Evolutionary conservation across 2,888 invertebrate species (phyloP).

Genomic region (Macrosoma leucophasiata): DNA sequence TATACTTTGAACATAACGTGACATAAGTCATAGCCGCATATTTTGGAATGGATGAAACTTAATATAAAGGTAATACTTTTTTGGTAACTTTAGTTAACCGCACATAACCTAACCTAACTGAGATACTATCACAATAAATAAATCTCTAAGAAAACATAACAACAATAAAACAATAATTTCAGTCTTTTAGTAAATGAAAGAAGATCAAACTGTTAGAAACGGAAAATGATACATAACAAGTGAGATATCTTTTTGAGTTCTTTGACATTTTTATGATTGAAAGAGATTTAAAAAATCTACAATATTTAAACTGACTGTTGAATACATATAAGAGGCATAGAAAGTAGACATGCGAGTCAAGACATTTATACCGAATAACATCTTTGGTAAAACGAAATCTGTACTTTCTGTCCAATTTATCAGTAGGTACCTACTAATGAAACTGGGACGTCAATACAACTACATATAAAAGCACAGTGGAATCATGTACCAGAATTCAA

Average conservation of each 20-base stretch:
- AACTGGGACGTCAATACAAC: constrained; percentile 5
- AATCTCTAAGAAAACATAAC: constrained; percentile 64
- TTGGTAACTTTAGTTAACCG: constrained; percentile 69
- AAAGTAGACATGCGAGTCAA: too few species aligned
- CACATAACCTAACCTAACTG: constrained; percentile 44
- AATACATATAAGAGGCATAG: background rate
- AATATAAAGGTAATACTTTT: constrained; percentile 68
- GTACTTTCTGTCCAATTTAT: too few species aligned
- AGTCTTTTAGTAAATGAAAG: constrained; percentile 61
- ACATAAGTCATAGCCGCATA: constrained; percentile 53
- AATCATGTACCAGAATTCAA: too few species aligned
- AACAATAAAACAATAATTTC: constrained; percentile 57
- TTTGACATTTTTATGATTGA: background rate
- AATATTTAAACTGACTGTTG: background rate
- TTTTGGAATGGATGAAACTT: constrained; percentile 54
- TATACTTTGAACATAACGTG: constrained; percentile 38
- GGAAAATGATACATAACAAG: too few species aligned
- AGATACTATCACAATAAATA: constrained; percentile 69
- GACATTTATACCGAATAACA: too few species aligned
- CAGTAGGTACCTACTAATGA: too few species aligned
- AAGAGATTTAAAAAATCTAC: constrained; percentile 2
- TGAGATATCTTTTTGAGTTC: too few species aligned
- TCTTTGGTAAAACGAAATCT: too few species aligned
- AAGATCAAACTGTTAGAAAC: constrained; percentile 34
- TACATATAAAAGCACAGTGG: background rate